Evolutionary conservation across 2,888 invertebrate genomes (phyloP).

Genomic region (Blomia tropicalis): DNA sequence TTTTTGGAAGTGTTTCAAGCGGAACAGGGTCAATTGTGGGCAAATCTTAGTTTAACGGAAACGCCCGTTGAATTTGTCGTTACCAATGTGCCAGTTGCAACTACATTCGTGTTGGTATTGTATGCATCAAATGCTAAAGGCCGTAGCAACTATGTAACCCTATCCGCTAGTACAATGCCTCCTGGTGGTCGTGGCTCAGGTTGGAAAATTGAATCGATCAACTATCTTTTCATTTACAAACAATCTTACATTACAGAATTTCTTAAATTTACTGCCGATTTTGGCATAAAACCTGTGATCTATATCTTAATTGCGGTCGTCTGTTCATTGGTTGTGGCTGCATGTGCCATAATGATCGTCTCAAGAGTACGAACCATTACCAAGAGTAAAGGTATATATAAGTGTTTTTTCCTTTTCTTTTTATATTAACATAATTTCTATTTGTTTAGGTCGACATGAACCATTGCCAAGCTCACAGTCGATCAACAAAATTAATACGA

Average conservation of each 20-base stretch:
- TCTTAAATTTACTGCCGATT: slow-evolving; percentile 15
- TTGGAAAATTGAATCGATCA: background rate
- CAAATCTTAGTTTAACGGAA: slow-evolving; percentile 44
- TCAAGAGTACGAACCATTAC: slow-evolving; percentile 26
- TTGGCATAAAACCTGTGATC: slow-evolving; percentile 29
- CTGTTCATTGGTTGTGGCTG: slow-evolving; percentile 27
- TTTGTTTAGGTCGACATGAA: background rate
- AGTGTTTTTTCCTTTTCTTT: background rate
- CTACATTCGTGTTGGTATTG: slow-evolving; percentile 56
- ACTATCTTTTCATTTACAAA: background rate
- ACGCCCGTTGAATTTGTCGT: slow-evolving; percentile 53
- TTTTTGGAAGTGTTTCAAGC: slow-evolving; percentile 53
- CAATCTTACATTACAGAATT: no score
- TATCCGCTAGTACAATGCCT: slow-evolving; percentile 53
- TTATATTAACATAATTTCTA: background rate
- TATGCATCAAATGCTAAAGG: slow-evolving; percentile 68
- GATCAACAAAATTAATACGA: background rate
- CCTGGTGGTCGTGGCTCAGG: slow-evolving; percentile 28
- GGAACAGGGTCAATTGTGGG: slow-evolving; percentile 50
- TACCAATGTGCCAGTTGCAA: slow-evolving; percentile 52
- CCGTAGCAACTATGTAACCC: slow-evolving; percentile 58
- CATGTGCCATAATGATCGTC: slow-evolving; percentile 29
- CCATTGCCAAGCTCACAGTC: background rate
- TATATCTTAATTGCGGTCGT: slow-evolving; percentile 29
- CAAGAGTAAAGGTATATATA: slow-evolving; percentile 26